Evolutionary conservation across 2,797 vertebrate species (phyloP).

Genomic region (Anisognathus igniventris): DNA sequence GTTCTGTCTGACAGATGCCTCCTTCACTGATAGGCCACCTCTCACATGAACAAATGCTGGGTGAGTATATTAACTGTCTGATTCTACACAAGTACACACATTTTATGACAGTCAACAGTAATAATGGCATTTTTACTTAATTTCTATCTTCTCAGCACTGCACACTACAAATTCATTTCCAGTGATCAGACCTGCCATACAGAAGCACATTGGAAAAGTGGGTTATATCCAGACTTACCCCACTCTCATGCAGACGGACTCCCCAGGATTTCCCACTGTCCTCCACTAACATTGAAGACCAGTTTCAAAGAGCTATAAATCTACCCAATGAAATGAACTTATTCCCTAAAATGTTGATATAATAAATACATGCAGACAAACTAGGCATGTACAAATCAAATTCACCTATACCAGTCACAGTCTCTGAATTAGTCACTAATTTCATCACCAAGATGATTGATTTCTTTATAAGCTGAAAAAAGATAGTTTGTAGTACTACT

Average conservation of each 20-base stretch:
- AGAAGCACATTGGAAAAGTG: not conserved
- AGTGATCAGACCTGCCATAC: not conserved
- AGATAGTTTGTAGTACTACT: not conserved
- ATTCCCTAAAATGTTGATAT: not conserved
- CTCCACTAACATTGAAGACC: not conserved
- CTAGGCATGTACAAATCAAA: not conserved
- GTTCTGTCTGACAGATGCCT: not conserved
- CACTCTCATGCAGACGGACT: fast-evolving
- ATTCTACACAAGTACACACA: not conserved
- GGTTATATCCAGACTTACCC: not conserved
- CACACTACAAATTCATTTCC: not conserved
- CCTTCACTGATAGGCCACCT: not conserved
- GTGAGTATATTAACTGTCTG: not conserved
- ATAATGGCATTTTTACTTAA: not conserved
- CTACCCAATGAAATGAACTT: not conserved
- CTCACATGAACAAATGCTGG: not conserved
- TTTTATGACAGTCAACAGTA: not conserved
- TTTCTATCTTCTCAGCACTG: not conserved
- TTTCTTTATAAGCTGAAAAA: not conserved
- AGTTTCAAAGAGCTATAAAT: not conserved
- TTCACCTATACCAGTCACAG: not conserved
- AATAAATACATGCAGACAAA: not conserved
- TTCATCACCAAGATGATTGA: not conserved
- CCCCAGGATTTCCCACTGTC: not conserved
- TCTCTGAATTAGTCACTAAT: not conserved